Evolutionary conservation across 2,888 invertebrate species (phyloP).

Genomic region (Trichogramma dendrolimi): DNA sequence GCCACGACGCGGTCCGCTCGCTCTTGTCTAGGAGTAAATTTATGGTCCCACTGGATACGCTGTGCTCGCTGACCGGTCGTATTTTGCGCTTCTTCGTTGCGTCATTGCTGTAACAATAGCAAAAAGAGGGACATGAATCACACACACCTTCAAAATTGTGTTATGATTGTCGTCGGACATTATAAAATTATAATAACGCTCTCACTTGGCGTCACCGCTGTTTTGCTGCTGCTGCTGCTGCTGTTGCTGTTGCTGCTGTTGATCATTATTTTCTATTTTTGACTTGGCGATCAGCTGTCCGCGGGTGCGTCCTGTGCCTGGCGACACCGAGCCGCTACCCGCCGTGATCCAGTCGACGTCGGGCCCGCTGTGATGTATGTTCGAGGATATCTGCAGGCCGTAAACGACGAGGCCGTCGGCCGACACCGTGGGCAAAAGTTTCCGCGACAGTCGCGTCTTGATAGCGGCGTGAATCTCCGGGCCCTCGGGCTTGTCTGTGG

Average conservation of each 20-base stretch:
- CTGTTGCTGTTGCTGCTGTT: constrained; percentile 33
- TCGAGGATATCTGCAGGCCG: constrained; percentile 61
- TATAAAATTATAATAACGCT: too few species aligned
- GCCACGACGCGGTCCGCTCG: constrained; percentile 24
- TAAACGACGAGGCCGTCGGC: constrained; percentile 72
- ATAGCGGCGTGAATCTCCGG: constrained; percentile 62
- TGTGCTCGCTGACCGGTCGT: constrained; percentile 20
- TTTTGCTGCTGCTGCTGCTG: too few species aligned
- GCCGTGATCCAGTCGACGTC: constrained; percentile 75
- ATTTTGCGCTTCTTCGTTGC: constrained; percentile 8
- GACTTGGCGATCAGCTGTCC: constrained; percentile 43
- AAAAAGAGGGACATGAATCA: background rate
- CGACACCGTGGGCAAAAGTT: constrained; percentile 68
- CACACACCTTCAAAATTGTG: too few species aligned
- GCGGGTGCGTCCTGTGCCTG: constrained; percentile 52
- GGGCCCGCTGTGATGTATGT: constrained; percentile 49
- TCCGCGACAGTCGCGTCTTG: constrained; percentile 69
- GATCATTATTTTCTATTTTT: constrained; percentile 34
- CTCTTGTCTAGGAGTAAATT: constrained; percentile 11
- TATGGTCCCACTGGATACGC: background rate
- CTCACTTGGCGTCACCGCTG: too few species aligned
- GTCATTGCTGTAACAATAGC: constrained; percentile 3
- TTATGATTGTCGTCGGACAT: too few species aligned
- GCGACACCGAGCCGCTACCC: constrained; percentile 60
- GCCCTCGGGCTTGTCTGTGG: constrained; percentile 57